Evolutionary conservation across 2,113 vertebrate genomes (phyloP), one percentile per base, ranked within the genome.

Genomic region (Sinocyclocheilus grahami): DNA sequence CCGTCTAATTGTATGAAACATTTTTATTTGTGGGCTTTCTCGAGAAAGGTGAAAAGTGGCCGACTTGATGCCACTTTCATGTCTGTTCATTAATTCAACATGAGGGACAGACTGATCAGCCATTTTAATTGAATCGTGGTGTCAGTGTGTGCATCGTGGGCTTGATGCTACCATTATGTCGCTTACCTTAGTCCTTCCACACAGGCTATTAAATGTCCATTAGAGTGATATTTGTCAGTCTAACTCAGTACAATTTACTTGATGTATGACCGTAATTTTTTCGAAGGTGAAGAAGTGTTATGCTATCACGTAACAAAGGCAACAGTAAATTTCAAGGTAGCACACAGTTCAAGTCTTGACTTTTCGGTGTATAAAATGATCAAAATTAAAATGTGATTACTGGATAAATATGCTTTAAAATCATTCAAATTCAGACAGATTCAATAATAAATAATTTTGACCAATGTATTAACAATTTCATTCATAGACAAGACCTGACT

Each of bases 1-100:
- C 89, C 86, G 87, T 92, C 91, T 93, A 93, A 93, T 93, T 94
- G 92, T 93, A 89, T 90, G 6, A 88, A 89, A 86, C 89, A 87
- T 93, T 93, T 91, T 91, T 90, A 92, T 94, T 89, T 89, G 75
- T 72, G 82, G 81, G 86, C 83, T 77, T 87, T 89, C 67, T 85
- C 79, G 65, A 89, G 89, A 90, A 90, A 91, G 92, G 90, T 92
- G 88, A 78, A 87, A 20, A 63, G 80, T 63, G 76, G 24, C 63
- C 67, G 69, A 5, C 82, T 87, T 33, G 85, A 87, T 84, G 51
- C 18, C 11, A 6, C 55, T 78, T 83, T 33, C 13, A 14, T 48
- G 37, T 75, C 37, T 16, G 39, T 78, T 58, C 78, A 87, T 83
- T 87, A 80, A 88, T 88, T 88, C 78, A 58, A 71, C 20, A 48